Conservation (phyloP, 2,113 vertebrate genomes). For the Glareola pratincola region DNA sequence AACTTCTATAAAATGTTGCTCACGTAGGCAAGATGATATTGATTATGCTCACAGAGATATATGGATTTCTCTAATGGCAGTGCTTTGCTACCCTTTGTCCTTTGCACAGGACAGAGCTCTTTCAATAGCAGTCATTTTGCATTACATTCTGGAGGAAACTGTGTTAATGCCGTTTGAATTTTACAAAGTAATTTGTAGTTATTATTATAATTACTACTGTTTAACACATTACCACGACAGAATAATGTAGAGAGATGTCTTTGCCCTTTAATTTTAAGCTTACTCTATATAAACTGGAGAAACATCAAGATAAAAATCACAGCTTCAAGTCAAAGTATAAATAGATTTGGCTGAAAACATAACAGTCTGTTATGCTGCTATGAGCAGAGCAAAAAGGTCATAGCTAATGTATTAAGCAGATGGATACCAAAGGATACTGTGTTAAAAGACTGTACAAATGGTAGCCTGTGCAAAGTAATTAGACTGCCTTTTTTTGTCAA, state of each 20-base stretch:
- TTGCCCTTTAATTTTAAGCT: background rate
- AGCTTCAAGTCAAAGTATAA: constrained; percentile 33
- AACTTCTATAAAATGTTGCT: background rate
- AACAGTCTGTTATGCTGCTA: constrained; percentile 35
- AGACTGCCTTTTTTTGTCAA: background rate
- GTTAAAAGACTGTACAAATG: background rate
- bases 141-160: background rate
- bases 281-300: background rate
- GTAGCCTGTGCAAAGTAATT: background rate
- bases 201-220: background rate
- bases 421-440: constrained; percentile 17
- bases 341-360: constrained; percentile 41
- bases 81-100: background rate
- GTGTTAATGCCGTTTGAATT: background rate
- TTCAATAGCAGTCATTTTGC: background rate
- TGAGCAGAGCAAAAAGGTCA: constrained; percentile 41
- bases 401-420: constrained; percentile 55
- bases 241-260: background rate
- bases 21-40: background rate
- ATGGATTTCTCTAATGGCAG: background rate
- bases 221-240: background rate
- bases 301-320: constrained; percentile 52
- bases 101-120: background rate
- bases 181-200: background rate
- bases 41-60: background rate